Percentiles rank a stretch among this genome's conserved stretches.
Evolutionary conservation across 2,888 invertebrate genomes (phyloP).

Genomic region (Melangyna quadrimaculata): DNA sequence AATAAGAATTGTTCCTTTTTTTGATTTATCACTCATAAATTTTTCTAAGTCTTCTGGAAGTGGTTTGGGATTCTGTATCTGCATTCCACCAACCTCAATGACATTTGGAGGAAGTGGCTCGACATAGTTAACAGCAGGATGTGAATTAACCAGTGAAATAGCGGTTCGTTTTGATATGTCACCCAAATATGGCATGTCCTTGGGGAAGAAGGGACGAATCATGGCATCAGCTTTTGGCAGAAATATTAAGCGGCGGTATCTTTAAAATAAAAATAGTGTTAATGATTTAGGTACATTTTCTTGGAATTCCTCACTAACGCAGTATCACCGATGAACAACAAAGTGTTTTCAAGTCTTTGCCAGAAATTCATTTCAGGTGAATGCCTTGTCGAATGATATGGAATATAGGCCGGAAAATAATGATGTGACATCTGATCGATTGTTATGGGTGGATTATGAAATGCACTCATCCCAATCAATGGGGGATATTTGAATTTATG

Average conservation of each 20-base stretch:
- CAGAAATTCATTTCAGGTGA: constrained; percentile 74
- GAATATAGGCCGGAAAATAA: constrained; percentile 74
- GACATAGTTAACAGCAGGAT: constrained; percentile 76
- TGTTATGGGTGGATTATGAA: constrained; percentile 73
- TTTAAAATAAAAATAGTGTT: constrained; percentile 10
- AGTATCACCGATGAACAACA: constrained; percentile 72
- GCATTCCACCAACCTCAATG: constrained; percentile 79
- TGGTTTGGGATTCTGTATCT: constrained; percentile 75
- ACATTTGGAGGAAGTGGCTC: constrained; percentile 78
- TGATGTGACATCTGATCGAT: constrained; percentile 74
- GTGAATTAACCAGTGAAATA: constrained; percentile 77
- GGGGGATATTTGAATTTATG: constrained; percentile 77
- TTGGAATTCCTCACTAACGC: constrained; percentile 5
- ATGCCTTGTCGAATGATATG: constrained; percentile 71
- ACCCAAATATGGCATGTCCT: constrained; percentile 65
- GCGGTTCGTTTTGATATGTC: constrained; percentile 73
- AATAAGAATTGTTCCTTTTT: constrained; percentile 78
- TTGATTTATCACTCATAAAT: constrained; percentile 75
- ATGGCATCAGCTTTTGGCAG: constrained; percentile 72
- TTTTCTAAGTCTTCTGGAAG: constrained; percentile 74
- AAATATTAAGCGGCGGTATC: constrained; percentile 39
- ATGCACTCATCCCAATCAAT: constrained; percentile 75
- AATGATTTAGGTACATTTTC: too few species aligned
- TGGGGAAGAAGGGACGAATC: constrained; percentile 66
- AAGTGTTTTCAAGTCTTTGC: constrained; percentile 74